These are phyloP conservation scores for Mesocentrotus franciscanus DNA, from an alignment of 53 echinoderm and acorn worm species.

Conservation along the genomic window DNA sequence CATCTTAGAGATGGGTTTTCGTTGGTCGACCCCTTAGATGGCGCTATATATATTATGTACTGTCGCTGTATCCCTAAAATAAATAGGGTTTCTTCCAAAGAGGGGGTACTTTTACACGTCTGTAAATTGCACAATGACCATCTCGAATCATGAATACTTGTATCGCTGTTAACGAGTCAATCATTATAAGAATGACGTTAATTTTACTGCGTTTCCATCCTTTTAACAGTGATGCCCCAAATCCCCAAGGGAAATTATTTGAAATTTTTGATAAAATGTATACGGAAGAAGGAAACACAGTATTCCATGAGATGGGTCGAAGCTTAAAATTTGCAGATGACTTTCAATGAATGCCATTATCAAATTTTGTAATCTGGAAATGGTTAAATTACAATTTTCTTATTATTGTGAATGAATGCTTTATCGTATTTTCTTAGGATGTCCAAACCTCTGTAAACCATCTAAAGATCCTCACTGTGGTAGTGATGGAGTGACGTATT, in stretches of 20 bases:
- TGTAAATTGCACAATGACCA: neutral
- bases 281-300: neutral
- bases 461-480: conserved; percentile 69
- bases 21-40: too few relatives aligned
- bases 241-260: too few relatives aligned
- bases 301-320: neutral
- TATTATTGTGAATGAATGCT: neutral
- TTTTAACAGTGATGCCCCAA: too few relatives aligned
- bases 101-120: neutral
- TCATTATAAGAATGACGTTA: too few relatives aligned
- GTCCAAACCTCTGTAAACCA: conserved; percentile 59
- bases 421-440: conserved; percentile 6
- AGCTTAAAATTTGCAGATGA: neutral
- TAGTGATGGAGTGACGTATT: conserved; percentile 73
- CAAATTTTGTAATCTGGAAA: neutral
- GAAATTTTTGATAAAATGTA: neutral
- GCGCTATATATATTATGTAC: too few relatives aligned
- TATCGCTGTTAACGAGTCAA: too few relatives aligned
- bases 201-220: too few relatives aligned
- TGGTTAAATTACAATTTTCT: neutral
- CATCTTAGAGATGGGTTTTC: too few relatives aligned
- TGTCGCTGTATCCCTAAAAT: too few relatives aligned
- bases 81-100: neutral
- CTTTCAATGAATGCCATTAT: neutral
- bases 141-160: neutral